phyloP scores from a whole-genome alignment of 2,797 vertebrate genomes.

The Babyrousa celebensis region DNA sequence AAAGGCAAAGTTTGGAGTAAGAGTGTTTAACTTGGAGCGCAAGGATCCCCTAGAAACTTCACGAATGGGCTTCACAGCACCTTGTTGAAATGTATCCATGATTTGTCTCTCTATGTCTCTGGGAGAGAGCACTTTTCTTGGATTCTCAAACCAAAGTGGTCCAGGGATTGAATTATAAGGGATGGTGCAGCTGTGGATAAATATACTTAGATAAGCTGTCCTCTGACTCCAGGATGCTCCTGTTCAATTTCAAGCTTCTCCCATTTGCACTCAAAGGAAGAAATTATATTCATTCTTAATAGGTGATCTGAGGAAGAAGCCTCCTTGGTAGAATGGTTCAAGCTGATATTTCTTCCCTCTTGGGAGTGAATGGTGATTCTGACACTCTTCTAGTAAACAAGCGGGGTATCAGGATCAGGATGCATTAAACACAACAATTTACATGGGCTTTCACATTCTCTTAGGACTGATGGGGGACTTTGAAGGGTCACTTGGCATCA shows the following conservation, averaged over 20 bases:
- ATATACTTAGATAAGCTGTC: neutral
- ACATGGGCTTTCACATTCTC: neutral
- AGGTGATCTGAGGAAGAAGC: neutral
- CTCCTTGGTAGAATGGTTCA: neutral
- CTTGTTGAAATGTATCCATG: neutral
- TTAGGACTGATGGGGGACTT: neutral
- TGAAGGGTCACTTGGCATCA: slow-evolving; percentile 1
- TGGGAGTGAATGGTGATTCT: neutral
- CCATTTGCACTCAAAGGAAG: slow-evolving; percentile 6
- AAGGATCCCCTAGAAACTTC: neutral
- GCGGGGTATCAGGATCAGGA: neutral
- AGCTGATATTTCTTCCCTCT: slow-evolving; percentile 1
- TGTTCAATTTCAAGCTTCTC: neutral
- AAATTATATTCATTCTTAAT: slow-evolving; percentile 30
- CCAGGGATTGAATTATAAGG: slow-evolving; percentile 39
- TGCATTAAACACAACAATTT: neutral
- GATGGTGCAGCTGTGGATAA: neutral
- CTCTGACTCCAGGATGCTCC: neutral
- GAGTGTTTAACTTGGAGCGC: neutral
- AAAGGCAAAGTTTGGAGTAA: neutral
- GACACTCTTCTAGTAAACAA: neutral
- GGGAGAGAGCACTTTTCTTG: neutral
- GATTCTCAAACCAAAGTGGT: slow-evolving; percentile 25
- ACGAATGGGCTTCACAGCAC: neutral
- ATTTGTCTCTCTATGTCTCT: neutral